These are phyloP conservation scores for Atractosteus spatula DNA, from an alignment of 2,113 vertebrate species.

Conservation along the genomic window DNA sequence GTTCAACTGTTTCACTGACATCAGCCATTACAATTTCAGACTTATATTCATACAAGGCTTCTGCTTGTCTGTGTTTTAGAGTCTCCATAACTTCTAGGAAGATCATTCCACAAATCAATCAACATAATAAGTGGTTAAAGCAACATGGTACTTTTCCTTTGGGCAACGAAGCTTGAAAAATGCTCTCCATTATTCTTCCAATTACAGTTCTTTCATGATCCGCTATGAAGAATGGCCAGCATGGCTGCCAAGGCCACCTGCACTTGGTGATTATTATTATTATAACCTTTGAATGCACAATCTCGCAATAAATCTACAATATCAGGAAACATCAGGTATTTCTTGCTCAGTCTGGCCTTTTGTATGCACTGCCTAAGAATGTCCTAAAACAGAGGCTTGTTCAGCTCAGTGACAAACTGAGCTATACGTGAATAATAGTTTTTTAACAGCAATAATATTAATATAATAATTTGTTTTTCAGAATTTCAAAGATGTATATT, in stretches of 20 bases:
- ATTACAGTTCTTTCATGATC: slow-evolving; percentile 14
- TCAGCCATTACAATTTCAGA: too few relatives aligned
- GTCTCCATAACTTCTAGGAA: not conserved
- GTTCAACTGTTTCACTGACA: too few relatives aligned
- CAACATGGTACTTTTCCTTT: not conserved
- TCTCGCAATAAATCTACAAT: slow-evolving; percentile 11
- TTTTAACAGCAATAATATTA: too few relatives aligned
- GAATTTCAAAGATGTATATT: too few relatives aligned
- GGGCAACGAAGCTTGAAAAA: slow-evolving; percentile 16
- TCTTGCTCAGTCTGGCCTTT: not conserved
- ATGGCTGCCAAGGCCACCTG: not conserved
- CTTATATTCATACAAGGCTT: not conserved
- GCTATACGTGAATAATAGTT: too few relatives aligned
- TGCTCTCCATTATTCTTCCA: slow-evolving; percentile 12
- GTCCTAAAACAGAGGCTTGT: too few relatives aligned
- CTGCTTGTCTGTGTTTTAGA: not conserved
- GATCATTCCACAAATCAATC: slow-evolving; percentile 10
- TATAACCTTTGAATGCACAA: slow-evolving; percentile 9
- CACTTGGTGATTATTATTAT: slow-evolving; percentile 1
- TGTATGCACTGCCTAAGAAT: not conserved
- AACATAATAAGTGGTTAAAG: slow-evolving; percentile 4
- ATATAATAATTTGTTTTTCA: too few relatives aligned
- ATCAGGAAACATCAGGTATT: not conserved
- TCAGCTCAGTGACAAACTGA: too few relatives aligned
- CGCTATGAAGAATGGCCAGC: slow-evolving; percentile 3